A percentile compares a stretch with the other conserved stretches of the same genome.
These are phyloP conservation scores for Drosophila mayaguana DNA, from an alignment of 2,888 invertebrate genomes.

Conservation along the genomic window DNA sequence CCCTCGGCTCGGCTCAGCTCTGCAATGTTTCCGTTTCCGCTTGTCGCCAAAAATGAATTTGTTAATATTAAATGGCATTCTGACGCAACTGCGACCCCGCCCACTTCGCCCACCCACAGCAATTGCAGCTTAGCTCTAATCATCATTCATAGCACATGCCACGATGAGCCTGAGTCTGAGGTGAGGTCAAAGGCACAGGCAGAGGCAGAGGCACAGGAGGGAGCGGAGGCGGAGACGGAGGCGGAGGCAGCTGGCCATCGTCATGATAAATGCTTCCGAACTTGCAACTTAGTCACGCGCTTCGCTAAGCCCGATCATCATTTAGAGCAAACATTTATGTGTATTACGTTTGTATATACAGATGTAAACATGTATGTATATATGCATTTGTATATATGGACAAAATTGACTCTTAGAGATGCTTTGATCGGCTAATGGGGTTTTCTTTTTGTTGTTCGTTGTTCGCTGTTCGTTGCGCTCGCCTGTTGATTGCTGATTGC, in stretches of 20 bases:
- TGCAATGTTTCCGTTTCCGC: conserved; percentile 57
- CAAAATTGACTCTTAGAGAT: conserved; percentile 49
- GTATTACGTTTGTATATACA: no score
- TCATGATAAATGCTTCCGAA: conserved; percentile 65
- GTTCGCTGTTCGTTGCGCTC: conserved; percentile 24
- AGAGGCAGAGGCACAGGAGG: not conserved
- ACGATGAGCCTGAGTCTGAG: not conserved
- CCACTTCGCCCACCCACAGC: not conserved
- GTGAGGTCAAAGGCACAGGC: no score
- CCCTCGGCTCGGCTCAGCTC: conserved; percentile 1
- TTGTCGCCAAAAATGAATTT: conserved; percentile 72
- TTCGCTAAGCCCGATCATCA: conserved; percentile 39
- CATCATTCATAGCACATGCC: conserved; percentile 49
- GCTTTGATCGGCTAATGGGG: conserved; percentile 60
- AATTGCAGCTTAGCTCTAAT: conserved; percentile 17
- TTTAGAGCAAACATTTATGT: conserved; percentile 32
- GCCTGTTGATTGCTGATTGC: conserved; percentile 38
- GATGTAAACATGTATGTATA: no score
- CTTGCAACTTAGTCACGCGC: conserved; percentile 62
- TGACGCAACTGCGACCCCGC: conserved; percentile 8
- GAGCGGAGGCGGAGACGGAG: not conserved
- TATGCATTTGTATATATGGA: no score
- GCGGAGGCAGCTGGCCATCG: conserved; percentile 20
- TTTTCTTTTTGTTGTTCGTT: conserved; percentile 30
- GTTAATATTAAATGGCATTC: conserved; percentile 72